Base-by-base conservation (phyloP, 2,888 invertebrate genomes). In the Trissolcus brochymenae region DNA sequence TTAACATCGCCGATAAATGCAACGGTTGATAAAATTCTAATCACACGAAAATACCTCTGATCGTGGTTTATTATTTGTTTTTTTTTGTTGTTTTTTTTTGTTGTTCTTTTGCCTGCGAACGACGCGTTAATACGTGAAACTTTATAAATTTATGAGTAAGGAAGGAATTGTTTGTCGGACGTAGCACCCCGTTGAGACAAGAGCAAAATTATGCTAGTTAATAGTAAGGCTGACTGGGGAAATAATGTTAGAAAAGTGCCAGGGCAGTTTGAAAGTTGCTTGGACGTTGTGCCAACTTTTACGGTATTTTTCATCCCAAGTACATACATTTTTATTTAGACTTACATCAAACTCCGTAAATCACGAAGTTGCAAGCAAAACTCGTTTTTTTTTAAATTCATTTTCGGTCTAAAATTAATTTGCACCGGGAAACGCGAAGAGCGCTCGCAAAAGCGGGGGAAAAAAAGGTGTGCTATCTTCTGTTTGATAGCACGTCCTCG, bases 321-420 rank as follows among this genome's bases (percentile, higher is more conserved):
- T 76, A 65, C 75, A 76, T 76, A 70, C 55, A 76, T 76, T 76
- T 76, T 70, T 76, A 76, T 76, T 76, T 76, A 76, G 75, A 76
- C 75, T 76, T 76, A 76, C 70, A 76, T 76, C 68, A 76, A 70
- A 76, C 64, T 76, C 64, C 54, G 75, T 76, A 70, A 76, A 76
- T 76, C 70, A 70, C 65, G 21, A 65, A 76, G 68, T 75, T 75
- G 35, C 59, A 46, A 35, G 9, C 46, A 25, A 65, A 35, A 29
- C 29, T 29, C 41, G 16, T 53, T 59, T 65, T 55, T 46, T 59
- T 41, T 17, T 11, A 35, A 35, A 11, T 35, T 11, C 35, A 35
- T 35, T 35, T 46, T 14, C 41, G 13, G 65, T 55, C 40, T 49
- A 41, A 51, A 66, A 66, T 66, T 66, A 66, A 66, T 66, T 66